Evolutionary conservation across 2,888 invertebrate genomes (phyloP).

Genomic region (Psylliodes chrysocephalus): DNA sequence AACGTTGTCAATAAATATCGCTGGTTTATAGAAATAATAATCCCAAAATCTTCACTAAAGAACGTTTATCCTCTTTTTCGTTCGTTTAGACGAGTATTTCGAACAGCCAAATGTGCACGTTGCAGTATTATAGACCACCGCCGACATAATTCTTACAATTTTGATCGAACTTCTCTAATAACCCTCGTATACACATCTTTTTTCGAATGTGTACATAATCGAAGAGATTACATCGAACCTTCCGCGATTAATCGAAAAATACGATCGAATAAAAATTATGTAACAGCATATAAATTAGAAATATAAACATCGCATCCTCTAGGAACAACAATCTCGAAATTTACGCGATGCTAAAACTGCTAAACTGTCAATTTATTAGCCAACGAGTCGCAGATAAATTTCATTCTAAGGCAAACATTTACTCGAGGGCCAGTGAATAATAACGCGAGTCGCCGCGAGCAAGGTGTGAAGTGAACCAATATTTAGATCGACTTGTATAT

Average conservation of each 20-base stretch:
- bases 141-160: too few relatives aligned
- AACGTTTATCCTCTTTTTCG: too few relatives aligned
- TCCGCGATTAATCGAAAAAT: constrained; percentile 18
- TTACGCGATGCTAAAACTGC: constrained; percentile 43
- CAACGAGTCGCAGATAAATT: constrained; percentile 39
- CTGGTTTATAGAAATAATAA: too few relatives aligned
- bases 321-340: constrained; percentile 38
- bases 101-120: too few relatives aligned
- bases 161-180: too few relatives aligned
- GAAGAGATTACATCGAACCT: background rate
- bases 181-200: background rate
- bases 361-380: constrained; percentile 46
- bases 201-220: background rate
- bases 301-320: constrained; percentile 42
- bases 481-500: constrained; percentile 37
- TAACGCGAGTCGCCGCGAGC: constrained; percentile 41
- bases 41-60: too few relatives aligned
- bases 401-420: constrained; percentile 43
- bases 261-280: constrained; percentile 36
- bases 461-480: constrained; percentile 44
- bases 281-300: constrained; percentile 41
- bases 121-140: too few relatives aligned
- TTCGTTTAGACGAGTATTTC: too few relatives aligned
- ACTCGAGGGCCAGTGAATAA: constrained; percentile 27
- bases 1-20: too few relatives aligned